Conservation (phyloP, 92 coral and sea anemone species). For the Epizoanthus rinbou region DNA sequence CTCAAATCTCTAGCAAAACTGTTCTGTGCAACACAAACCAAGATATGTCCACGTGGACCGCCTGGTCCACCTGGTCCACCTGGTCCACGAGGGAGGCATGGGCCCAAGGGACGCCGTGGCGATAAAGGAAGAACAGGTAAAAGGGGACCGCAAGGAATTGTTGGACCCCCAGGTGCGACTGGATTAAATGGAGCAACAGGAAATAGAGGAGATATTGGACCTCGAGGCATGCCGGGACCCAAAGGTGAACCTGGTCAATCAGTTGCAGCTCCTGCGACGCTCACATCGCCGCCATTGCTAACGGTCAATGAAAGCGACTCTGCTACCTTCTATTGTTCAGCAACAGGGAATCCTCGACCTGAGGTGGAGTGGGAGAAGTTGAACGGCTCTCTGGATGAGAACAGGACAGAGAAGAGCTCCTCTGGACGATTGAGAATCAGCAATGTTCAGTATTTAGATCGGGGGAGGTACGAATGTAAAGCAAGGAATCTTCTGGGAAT, state of each 20-base stretch:
- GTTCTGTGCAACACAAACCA: too few species aligned
- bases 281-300: constrained; percentile 34
- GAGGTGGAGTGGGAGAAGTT: constrained; percentile 42
- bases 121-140: too few species aligned
- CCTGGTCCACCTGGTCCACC: constrained; percentile 21
- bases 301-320: constrained; percentile 43
- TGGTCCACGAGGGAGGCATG: constrained; percentile 15
- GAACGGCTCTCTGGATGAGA: constrained; percentile 8
- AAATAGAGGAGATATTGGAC: constrained; percentile 20
- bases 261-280: constrained; percentile 14
- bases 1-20: too few species aligned
- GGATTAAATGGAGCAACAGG: constrained; percentile 19
- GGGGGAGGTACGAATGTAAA: background rate
- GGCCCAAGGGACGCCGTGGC: too few species aligned
- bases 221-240: constrained; percentile 49
- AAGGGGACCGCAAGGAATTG: too few species aligned
- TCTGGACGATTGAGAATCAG: background rate
- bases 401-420: constrained; percentile 14
- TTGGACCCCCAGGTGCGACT: too few species aligned
- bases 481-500: constrained; percentile 38
- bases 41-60: constrained; percentile 10
- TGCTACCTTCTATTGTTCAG: constrained; percentile 47
- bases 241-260: constrained; percentile 43
- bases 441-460: too few species aligned
- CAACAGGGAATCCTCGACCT: constrained; percentile 41